These are phyloP conservation scores for Platysternon megacephalum DNA, from an alignment of 2,113 vertebrate genomes.

Conservation along the genomic window DNA sequence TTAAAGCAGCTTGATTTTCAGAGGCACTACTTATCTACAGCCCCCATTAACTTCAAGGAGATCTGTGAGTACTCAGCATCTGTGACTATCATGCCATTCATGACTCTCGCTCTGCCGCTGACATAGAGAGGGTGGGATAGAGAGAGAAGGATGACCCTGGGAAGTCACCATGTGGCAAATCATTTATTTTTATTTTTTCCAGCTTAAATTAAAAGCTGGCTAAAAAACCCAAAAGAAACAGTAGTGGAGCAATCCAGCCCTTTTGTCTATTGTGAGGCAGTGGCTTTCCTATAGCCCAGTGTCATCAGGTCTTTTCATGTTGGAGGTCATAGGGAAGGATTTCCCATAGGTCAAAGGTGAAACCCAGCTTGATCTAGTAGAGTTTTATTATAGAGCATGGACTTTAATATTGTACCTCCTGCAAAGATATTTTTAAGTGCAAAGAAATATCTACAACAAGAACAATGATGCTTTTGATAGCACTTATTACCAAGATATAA, in stretches of 20 bases:
- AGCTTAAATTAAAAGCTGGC: neutral
- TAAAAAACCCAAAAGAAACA: neutral
- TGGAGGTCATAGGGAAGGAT: neutral
- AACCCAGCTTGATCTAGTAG: neutral
- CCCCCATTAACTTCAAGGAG: neutral
- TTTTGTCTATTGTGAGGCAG: neutral
- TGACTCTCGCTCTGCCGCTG: neutral
- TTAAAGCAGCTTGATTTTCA: neutral
- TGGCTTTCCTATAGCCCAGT: neutral
- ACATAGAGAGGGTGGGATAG: neutral
- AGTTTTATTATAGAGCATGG: neutral
- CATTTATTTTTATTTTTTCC: neutral
- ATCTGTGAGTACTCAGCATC: neutral
- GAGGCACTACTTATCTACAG: neutral
- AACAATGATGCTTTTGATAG: neutral
- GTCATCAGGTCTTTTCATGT: neutral
- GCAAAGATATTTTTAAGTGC: too few species aligned
- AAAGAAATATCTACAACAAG: neutral
- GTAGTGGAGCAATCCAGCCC: neutral
- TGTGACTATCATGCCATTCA: neutral
- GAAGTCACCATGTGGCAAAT: neutral
- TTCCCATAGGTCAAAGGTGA: conserved; percentile 40
- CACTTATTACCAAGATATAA: neutral
- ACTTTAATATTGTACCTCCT: too few species aligned
- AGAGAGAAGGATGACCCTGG: neutral